These are phyloP conservation scores for Orchesella cincta DNA, from an alignment of 1,140 invertebrate species.

Conservation along the genomic window DNA sequence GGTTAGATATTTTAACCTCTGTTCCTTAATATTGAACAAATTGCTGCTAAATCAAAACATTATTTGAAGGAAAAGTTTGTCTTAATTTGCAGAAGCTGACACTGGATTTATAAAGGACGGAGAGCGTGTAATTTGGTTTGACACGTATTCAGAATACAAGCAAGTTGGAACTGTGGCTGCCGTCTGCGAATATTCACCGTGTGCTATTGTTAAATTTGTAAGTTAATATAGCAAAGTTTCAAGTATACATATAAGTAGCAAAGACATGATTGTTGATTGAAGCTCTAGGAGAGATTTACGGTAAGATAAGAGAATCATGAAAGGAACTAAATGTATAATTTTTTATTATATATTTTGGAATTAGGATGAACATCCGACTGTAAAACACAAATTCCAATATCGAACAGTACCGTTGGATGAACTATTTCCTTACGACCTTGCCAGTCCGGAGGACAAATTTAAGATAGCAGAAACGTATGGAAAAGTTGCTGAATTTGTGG, in stretches of 20 bases:
- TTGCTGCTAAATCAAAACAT: not conserved
- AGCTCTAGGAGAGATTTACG: too few species aligned
- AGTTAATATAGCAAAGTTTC: not conserved
- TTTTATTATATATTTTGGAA: conserved; percentile 10
- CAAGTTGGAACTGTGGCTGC: conserved; percentile 31
- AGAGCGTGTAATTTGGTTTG: conserved; percentile 33
- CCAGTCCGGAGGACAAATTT: conserved; percentile 37
- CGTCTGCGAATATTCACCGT: conserved; percentile 20
- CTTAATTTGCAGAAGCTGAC: not conserved
- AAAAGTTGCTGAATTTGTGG: not conserved
- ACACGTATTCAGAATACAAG: conserved; percentile 13
- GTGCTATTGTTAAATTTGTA: conserved; percentile 41
- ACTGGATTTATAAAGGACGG: conserved; percentile 13
- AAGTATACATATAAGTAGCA: not conserved
- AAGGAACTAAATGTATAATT: not conserved
- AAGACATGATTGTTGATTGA: too few species aligned
- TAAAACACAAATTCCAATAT: conserved; percentile 31
- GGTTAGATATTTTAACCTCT: too few species aligned
- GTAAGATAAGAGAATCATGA: too few species aligned
- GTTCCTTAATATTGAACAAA: too few species aligned
- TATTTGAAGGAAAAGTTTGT: too few species aligned
- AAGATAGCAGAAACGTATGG: conserved; percentile 24
- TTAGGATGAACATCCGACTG: conserved; percentile 32
- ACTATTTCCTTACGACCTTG: conserved; percentile 36
- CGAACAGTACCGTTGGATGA: conserved; percentile 34